Base-by-base conservation (phyloP, 2,797 vertebrate species). In the Schizopygopsis malacanthus region DNA sequence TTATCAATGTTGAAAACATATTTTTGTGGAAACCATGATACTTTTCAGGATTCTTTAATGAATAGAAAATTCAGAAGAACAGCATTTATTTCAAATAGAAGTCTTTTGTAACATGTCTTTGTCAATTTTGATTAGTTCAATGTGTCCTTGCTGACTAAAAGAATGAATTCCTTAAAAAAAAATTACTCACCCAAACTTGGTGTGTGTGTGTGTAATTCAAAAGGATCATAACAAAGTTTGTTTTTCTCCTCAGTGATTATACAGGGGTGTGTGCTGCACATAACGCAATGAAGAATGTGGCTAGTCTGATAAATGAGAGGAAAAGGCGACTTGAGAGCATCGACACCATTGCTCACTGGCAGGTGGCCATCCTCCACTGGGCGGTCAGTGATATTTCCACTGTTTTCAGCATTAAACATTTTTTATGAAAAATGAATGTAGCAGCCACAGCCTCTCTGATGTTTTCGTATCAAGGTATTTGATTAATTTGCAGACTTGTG, bases 201-300 rank as follows among this genome's bases (percentile, higher is more conserved):
- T 54, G 0, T 3, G 3, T 28, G 10, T 33, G 28, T 33, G 28
- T 33, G 28, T 33, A 3, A 3, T 33, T 33, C 41, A 41, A 65
- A 65, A 80, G 4, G 0, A 9, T 80, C 25, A 50, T 28, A 25
- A 81, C 50, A 67, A 67, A 25, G n/a, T 61, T 22, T 80, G 1
- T 47, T 76, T 75, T 76, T 79, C 47, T 28, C 65, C 39, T 63
- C 94, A 99, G 98, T 71, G 98, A 99, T 92, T 95, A 97, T 86
- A 90, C 84, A 71, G 94, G 96, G 12, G 96, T 98, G 90, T 97
- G 96, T 92, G 94, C 97, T 87, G 98, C 98, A 0, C 95, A 99
- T 0, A 96, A 98, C 86, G 96, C 97, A 13, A 99, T 99, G 98
- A 99, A 97, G 95, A 98, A 99, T 0, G 98, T 99, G 12, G 98